Evolutionary conservation across 2,888 invertebrate genomes (phyloP).

Genomic region (Himalopsyche tibetana): DNA sequence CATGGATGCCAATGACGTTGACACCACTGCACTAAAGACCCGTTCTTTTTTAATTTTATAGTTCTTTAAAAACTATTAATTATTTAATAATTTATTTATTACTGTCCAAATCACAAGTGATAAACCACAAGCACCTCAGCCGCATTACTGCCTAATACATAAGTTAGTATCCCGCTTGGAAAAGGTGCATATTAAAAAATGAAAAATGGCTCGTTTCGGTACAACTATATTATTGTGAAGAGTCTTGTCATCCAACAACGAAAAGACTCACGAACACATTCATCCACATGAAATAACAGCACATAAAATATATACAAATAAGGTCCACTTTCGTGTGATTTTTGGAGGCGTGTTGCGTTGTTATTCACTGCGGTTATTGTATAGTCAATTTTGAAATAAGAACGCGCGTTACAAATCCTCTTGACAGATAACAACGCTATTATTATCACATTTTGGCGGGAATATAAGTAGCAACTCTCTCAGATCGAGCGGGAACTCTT

Average conservation of each 20-base stretch:
- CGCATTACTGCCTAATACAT: constrained; percentile 61
- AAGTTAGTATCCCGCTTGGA: constrained; percentile 63
- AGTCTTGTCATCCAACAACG: constrained; percentile 44
- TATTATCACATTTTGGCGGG: constrained; percentile 66
- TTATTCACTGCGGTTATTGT: constrained; percentile 28
- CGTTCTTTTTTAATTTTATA: too few relatives aligned
- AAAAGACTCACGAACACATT: not conserved
- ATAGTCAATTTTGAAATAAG: constrained; percentile 66
- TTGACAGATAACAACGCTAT: constrained; percentile 66
- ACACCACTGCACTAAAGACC: too few relatives aligned
- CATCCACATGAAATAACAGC: not conserved
- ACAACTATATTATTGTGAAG: constrained; percentile 65
- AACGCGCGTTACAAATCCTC: constrained; percentile 66
- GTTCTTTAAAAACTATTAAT: too few relatives aligned
- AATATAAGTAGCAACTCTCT: constrained; percentile 61
- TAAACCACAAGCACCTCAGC: constrained; percentile 52
- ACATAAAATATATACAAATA: not conserved
- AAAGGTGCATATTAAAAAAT: constrained; percentile 66
- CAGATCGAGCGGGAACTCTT: constrained; percentile 53
- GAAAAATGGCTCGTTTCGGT: constrained; percentile 66
- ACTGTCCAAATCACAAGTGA: constrained; percentile 32
- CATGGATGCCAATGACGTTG: too few relatives aligned
- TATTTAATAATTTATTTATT: not conserved
- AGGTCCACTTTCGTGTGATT: not conserved
- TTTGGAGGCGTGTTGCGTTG: not conserved